phyloP scores from a whole-genome alignment of 1,140 invertebrate species.

The Drosophila pandora region DNA sequence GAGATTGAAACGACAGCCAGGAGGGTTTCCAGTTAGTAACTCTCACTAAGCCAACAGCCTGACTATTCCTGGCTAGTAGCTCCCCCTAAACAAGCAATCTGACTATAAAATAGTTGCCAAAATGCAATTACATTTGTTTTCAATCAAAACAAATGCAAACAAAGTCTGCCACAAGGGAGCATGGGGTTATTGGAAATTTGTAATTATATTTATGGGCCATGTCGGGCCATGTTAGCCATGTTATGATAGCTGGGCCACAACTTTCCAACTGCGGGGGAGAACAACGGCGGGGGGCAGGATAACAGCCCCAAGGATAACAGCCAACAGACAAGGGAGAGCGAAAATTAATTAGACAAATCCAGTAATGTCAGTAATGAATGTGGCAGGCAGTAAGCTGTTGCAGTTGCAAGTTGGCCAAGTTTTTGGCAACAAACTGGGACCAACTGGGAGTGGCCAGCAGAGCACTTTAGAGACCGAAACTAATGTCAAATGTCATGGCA shows the following conservation, averaged over 20 bases:
- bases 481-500: slow-evolving; percentile 6
- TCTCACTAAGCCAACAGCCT: too few relatives aligned
- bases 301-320: not conserved
- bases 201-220: slow-evolving; percentile 34
- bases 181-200: not conserved
- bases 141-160: not conserved
- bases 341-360: slow-evolving; percentile 44
- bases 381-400: slow-evolving; percentile 33
- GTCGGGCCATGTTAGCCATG: slow-evolving; percentile 12
- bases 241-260: not conserved
- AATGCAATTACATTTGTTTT: not conserved
- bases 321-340: not conserved
- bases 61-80: too few relatives aligned
- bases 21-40: too few relatives aligned
- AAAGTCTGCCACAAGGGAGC: too few relatives aligned
- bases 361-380: slow-evolving; percentile 31
- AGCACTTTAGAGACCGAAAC: not conserved
- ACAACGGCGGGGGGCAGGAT: not conserved
- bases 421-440: slow-evolving; percentile 3
- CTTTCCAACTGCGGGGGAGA: not conserved
- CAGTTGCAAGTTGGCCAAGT: slow-evolving; percentile 15
- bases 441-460: not conserved
- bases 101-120: not conserved
- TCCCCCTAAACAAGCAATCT: too few relatives aligned
- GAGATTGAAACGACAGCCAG: not conserved